Base-by-base conservation (phyloP, 2,113 vertebrate genomes). In the Pomatorhinus ruficollis region DNA sequence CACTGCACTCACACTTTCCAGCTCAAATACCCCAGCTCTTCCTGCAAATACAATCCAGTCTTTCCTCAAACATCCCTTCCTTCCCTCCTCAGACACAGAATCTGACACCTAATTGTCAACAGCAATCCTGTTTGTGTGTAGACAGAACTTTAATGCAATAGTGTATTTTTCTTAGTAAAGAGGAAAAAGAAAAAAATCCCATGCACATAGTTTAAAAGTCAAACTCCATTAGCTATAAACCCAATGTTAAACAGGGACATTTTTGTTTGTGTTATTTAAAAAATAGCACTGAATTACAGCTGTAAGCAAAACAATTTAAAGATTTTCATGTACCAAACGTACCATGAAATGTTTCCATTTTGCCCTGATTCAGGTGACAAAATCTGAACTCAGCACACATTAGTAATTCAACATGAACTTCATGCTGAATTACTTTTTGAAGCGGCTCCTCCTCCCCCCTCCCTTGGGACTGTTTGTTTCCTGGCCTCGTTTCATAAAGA, bases 381-480 rank as follows among this genome's bases (percentile, higher is more conserved):
- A 68, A 86, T 25, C 53, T 68, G 33, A 90, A 81, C 37, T 53
- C 24, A 5, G n/a, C 37, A 78, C 40, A 44, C 4, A 0, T 53
- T 49, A 52, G n/a, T 60, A 61, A 39, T 20, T 39, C 59, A 88
- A 57, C 60, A 37, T 15, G 42, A 88, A 69, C 64, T 89, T 94
- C 40, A 60, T 2, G 37, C 5, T 69, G 37, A 89, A 49, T 44
- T n/a, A 14, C 37, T 39, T 69, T 54, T 25, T 76, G 47, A 78
- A 49, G 35, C 0, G 0, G 27, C n/a, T 44, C 13, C 78, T 39
- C 24, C 13, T 60, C 4, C 42, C 35, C 17, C 3, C 18, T 30
- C 19, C 57, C 71, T 2, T 0, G 20, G 59, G 33, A 52, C 54
- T 79, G 44, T 68, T 90, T 95, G 52, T 82, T 88, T 83, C 81